Evolutionary conservation across 2,888 invertebrate genomes (phyloP), one percentile per base, ranked within the genome.

Genomic region (Ashinkailepas kermadecensis): DNA sequence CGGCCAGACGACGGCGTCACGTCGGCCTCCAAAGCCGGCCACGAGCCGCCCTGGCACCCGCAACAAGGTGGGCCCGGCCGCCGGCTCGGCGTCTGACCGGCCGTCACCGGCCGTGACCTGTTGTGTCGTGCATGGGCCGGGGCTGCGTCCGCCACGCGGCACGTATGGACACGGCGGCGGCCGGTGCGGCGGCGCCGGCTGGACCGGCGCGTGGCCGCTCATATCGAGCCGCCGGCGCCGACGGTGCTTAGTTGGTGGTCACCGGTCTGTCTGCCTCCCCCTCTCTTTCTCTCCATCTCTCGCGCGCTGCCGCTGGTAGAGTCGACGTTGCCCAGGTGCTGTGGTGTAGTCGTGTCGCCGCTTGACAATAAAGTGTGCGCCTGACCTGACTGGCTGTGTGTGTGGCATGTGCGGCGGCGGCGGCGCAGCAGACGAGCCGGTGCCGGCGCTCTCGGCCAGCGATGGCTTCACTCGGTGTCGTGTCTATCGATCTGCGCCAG

Each of bases 351-450:
- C 39, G 39, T 39, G 15, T 39, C 15, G 39, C 39, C 39, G 70
- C 70, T 15, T 23, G 70, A 70, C 23, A 70, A 70, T 70, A 70
- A 70, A 70, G 39, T 70, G 70, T 23, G 25, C 12, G 70, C 70
- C 39, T 70, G 13, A 39, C 70, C 39, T 12, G 13, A 39, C 15
- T 25, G 39, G 39, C 25, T 70, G 39, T 70, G 25, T 70, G 70
- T 70, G 62, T 62, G 62, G 62, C 39, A 39, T 70, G 70, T 12
- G 10, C 39, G 23, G 15, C 62, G 18, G 0, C 1, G 3, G 13
- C 62, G 18, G 7, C 62, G 9, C 15, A 15, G 18, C 62, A 62
- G 39, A 39, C 39, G 39, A 39, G 39, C 39, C 39, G 39, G n/a
- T n/a, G n/a, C n/a, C n/a, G n/a, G n/a, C n/a, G n/a, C n/a, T n/a